phyloP scores from a whole-genome alignment of 2,113 vertebrate species.

The Paralichthys olivaceus region DNA sequence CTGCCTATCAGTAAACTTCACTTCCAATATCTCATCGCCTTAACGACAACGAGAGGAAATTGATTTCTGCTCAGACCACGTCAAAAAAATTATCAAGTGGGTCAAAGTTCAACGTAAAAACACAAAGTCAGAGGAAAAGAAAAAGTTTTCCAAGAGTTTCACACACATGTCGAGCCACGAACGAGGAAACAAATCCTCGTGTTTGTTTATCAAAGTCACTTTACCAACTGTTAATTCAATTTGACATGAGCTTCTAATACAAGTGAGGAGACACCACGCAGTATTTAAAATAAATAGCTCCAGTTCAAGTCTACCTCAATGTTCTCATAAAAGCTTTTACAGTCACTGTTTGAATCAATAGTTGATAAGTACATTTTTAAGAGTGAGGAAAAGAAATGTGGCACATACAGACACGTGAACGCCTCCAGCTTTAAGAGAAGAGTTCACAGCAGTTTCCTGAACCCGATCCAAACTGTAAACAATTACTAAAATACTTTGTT shows the following conservation, averaged over 20 bases:
- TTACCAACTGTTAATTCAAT: background rate
- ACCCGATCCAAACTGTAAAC: background rate
- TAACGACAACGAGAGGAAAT: conserved; percentile 28
- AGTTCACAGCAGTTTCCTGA: background rate
- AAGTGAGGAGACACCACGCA: background rate
- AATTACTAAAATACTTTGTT: background rate
- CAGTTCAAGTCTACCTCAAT: background rate
- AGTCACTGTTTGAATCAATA: background rate
- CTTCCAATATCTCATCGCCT: conserved; percentile 1
- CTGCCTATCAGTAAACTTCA: conserved; percentile 21
- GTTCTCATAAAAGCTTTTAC: background rate
- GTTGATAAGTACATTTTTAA: background rate
- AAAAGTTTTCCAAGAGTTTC: background rate
- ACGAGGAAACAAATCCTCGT: no score
- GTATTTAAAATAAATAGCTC: background rate
- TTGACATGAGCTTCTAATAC: background rate
- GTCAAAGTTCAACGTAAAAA: conserved; percentile 37
- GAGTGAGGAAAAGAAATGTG: background rate
- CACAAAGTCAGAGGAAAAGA: background rate
- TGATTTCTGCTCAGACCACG: conserved; percentile 16
- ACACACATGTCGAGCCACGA: no score
- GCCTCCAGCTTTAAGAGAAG: background rate
- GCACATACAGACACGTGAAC: background rate
- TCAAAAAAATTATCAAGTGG: conserved; percentile 4
- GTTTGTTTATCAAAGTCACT: background rate